Evolutionary conservation across 2,797 vertebrate species (phyloP), one percentile per base, ranked within the genome.

Genomic region (Neopelma chrysocephalum): DNA sequence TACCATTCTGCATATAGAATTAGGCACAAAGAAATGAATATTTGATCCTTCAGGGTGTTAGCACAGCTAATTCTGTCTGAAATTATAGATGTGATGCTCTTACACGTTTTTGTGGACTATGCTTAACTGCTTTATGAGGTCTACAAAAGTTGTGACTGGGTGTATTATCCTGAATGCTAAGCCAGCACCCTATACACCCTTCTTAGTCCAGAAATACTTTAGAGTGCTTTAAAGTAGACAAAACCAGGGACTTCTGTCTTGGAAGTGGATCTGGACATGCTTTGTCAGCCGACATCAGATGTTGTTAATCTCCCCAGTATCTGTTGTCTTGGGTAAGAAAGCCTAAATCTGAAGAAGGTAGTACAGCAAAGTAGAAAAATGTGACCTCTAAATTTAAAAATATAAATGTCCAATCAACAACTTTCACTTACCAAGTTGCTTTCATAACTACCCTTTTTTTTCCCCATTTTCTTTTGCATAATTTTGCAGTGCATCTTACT

Each of bases 401-500:
- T 4, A 36, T 20, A 25, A 73, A 54, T 51, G 27, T 27, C 21
- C 7, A 10, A 18, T 65, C 18, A 6, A 1, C 9, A 89, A 36
- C 13, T 60, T 76, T 80, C 23, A 57, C 7, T 42, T 48, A 32
- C 12, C n/a, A 40, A 66, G 17, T 5, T 66, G 10, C 8, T 73
- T 90, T 73, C 31, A 32, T 43, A 71, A 42, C 10, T 40, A 12
- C 0, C 25, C 20, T 56, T 34, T 9, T 12, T 5, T 15, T 15
- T 6, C 0, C 3, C 4, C 26, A 0, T 73, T 90, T 82, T 50
- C 27, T 22, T 45, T 42, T 7, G 0, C n/a, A 51, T 70, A 61
- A 66, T 70, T 96, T 91, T 87, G 2, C 40, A 79, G 29, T 61
- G 32, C 77, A 54, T 85, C 80, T 87, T 75, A 58, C 73, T 89